Evolutionary conservation across 2,797 vertebrate species (phyloP).

Genomic region (Aplochiton taeniatus): DNA sequence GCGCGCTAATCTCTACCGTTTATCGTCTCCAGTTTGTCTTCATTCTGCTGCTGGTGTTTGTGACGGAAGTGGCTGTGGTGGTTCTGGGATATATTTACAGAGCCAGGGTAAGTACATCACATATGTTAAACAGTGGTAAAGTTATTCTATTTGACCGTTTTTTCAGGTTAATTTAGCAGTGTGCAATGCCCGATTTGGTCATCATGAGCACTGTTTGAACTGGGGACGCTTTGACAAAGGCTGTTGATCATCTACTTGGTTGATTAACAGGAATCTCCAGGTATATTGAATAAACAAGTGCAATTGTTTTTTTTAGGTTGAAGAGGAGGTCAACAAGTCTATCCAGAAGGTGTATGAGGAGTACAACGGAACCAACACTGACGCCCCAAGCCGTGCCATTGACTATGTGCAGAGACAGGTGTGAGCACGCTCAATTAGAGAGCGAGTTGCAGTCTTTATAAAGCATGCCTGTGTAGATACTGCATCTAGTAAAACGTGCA

Average conservation of each 20-base stretch:
- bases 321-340: conserved; percentile 83
- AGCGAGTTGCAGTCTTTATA: not conserved
- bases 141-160: not conserved
- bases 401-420: conserved; percentile 89
- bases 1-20: not conserved
- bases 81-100: conserved; percentile 88
- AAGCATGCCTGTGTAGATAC: no score
- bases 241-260: no score
- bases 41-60: conserved; percentile 86
- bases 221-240: no score
- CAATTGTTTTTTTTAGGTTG: conserved; percentile 71
- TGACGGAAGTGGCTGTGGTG: conserved; percentile 86
- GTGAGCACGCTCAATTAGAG: conserved; percentile 25
- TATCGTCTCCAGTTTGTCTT: conserved; percentile 81
- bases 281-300: not conserved
- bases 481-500: no score
- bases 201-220: no score
- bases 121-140: conserved; percentile 19
- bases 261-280: no score
- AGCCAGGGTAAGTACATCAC: conserved; percentile 78
- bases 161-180: no score
- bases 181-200: no score
- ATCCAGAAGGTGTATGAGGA: conserved; percentile 84
- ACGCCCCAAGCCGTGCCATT: conserved; percentile 85
- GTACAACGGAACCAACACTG: conserved; percentile 83